phyloP scores from a whole-genome alignment of 1,140 invertebrate genomes.

The Chymomyza costata region DNA sequence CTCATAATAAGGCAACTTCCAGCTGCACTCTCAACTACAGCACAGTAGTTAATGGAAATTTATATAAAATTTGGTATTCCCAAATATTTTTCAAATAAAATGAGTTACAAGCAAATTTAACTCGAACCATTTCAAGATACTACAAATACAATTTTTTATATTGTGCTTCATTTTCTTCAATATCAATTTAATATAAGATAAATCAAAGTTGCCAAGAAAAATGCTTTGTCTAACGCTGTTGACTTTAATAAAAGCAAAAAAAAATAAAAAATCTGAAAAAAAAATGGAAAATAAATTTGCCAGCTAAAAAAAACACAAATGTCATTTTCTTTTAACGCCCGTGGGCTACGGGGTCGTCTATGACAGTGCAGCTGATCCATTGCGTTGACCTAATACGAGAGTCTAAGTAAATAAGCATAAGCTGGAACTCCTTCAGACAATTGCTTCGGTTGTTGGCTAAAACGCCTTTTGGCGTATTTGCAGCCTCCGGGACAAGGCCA shows the following conservation, averaged over 20 bases:
- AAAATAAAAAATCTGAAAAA: conserved; percentile 19
- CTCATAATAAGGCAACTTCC: too few species aligned
- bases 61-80: too few species aligned
- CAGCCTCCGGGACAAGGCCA: conserved; percentile 27
- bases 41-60: too few species aligned
- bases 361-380: conserved; percentile 9
- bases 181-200: too few species aligned
- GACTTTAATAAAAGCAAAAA: too few species aligned
- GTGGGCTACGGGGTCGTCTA: too few species aligned
- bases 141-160: too few species aligned
- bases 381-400: conserved; percentile 4
- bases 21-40: too few species aligned
- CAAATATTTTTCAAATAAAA: conserved; percentile 15
- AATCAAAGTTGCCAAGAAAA: not conserved
- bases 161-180: too few species aligned
- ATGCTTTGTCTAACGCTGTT: conserved; percentile 16
- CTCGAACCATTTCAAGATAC: too few species aligned
- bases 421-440: not conserved
- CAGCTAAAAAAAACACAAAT: not conserved
- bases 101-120: too few species aligned
- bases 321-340: conserved; percentile 10
- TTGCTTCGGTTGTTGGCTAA: conserved; percentile 4
- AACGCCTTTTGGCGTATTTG: conserved; percentile 25
- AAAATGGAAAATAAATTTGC: conserved; percentile 14
- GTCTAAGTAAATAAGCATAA: conserved; percentile 3